Conservation (phyloP, 2,888 invertebrate genomes). For the Drosophila barbarae region DNA sequence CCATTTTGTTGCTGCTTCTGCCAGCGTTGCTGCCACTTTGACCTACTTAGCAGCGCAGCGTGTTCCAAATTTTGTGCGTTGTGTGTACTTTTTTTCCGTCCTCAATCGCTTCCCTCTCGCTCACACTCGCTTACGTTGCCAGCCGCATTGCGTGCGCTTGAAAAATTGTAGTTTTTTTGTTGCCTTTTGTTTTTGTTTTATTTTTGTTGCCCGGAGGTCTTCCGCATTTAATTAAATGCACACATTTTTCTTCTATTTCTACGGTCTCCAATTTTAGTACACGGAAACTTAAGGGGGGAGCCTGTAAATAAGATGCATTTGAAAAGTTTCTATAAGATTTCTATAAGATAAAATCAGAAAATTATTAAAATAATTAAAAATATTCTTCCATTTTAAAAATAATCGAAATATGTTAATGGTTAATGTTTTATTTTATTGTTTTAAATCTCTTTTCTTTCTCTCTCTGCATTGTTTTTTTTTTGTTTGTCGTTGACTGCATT, state of each 20-base stretch:
- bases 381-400: not conserved
- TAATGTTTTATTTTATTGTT: too few relatives aligned
- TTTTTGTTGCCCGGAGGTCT: slow-evolving; percentile 49
- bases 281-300: slow-evolving; percentile 3
- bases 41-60: slow-evolving; percentile 70
- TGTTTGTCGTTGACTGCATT: slow-evolving; percentile 59
- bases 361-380: not conserved
- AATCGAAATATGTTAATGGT: too few relatives aligned
- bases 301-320: not conserved
- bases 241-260: slow-evolving; percentile 44
- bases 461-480: slow-evolving; percentile 37
- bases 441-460: not conserved
- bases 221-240: slow-evolving; percentile 77
- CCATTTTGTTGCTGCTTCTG: slow-evolving; percentile 28
- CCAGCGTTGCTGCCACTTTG: slow-evolving; percentile 65
- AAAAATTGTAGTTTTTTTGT: slow-evolving; percentile 51
- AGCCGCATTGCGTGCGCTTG: slow-evolving; percentile 61
- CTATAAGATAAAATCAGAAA: not conserved
- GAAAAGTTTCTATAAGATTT: not conserved
- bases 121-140: slow-evolving; percentile 9
- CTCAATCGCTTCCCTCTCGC: slow-evolving; percentile 9
- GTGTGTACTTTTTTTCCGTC: slow-evolving; percentile 46
- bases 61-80: slow-evolving; percentile 69
- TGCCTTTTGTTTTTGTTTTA: slow-evolving; percentile 21
- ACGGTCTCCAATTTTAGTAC: slow-evolving; percentile 35